phyloP scores from a whole-genome alignment of 1,140 invertebrate genomes.

The Maniola jurtina region DNA sequence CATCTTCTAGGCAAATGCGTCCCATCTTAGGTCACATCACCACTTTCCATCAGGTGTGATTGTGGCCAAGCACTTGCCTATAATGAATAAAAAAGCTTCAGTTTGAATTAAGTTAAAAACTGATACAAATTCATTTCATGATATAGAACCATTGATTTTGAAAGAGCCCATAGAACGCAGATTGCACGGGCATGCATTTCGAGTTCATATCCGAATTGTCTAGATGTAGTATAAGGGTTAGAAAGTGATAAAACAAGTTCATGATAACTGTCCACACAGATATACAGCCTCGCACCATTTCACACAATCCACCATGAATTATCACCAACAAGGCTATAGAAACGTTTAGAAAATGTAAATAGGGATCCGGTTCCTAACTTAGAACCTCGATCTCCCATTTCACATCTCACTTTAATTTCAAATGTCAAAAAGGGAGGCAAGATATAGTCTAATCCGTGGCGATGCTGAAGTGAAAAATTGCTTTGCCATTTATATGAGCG shows the following conservation, averaged over 20 bases:
- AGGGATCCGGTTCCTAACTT: slow-evolving; percentile 9
- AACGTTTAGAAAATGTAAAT: slow-evolving; percentile 11
- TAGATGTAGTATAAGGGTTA: neutral
- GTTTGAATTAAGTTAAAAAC: no score
- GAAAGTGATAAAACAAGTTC: neutral
- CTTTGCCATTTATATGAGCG: slow-evolving; percentile 5
- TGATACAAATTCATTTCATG: no score
- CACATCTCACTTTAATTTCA: slow-evolving; percentile 10
- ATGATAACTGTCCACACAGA: slow-evolving; percentile 5
- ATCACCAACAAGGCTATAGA: slow-evolving; percentile 3
- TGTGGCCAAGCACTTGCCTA: no score
- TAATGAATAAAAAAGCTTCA: no score
- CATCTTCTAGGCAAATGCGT: no score
- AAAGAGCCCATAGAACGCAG: no score
- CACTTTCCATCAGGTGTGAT: no score
- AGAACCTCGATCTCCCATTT: neutral
- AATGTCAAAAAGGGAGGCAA: slow-evolving; percentile 5
- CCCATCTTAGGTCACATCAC: no score
- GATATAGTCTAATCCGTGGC: neutral
- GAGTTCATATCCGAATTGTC: neutral
- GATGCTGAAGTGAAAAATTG: slow-evolving; percentile 8
- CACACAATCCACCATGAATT: slow-evolving; percentile 5
- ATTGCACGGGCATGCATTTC: no score
- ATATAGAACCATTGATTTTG: no score
- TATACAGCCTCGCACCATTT: neutral